Conservation (phyloP, 2,113 vertebrate genomes). For the Centrocercus urophasianus region DNA sequence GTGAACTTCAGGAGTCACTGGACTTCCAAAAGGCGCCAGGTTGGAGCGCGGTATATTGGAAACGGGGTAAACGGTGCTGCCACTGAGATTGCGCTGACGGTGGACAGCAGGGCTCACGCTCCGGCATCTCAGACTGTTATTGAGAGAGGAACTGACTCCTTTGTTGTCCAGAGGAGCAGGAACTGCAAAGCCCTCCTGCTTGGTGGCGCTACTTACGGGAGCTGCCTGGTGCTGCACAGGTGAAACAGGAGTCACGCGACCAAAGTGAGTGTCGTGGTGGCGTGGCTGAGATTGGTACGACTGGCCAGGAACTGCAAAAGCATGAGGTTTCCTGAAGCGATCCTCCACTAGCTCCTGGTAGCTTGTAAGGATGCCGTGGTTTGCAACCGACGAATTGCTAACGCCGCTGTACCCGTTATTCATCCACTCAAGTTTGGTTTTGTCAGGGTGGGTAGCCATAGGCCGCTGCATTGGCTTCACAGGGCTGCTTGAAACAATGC, state of each 20-base stretch:
- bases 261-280: slow-evolving; percentile 89
- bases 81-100: slow-evolving; percentile 91
- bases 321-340: slow-evolving; percentile 96
- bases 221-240: slow-evolving; percentile 91
- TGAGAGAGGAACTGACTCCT: slow-evolving; percentile 76
- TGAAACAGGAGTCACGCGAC: slow-evolving; percentile 94
- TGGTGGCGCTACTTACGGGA: slow-evolving; percentile 82
- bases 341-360: slow-evolving; percentile 96
- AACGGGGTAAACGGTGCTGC: slow-evolving; percentile 84
- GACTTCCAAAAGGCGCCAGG: slow-evolving; percentile 89
- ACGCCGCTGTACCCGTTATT: slow-evolving; percentile 87
- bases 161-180: slow-evolving; percentile 96
- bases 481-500: slow-evolving; percentile 92
- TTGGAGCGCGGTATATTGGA: slow-evolving; percentile 83
- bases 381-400: slow-evolving; percentile 79
- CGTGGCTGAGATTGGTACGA: slow-evolving; percentile 89
- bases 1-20: slow-evolving; percentile 87
- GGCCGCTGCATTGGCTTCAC: slow-evolving; percentile 99
- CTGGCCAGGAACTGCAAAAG: slow-evolving; percentile 95
- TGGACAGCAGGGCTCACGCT: slow-evolving; percentile 96
- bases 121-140: slow-evolving; percentile 89
- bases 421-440: slow-evolving; percentile 98
- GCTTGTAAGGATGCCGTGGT: slow-evolving; percentile 89
- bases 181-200: slow-evolving; percentile 96
- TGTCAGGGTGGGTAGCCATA: slow-evolving; percentile 96